A percentile compares a stretch with the other conserved stretches of the same genome.
These are phyloP conservation scores for Drosophila anomalata DNA, from an alignment of 2,888 invertebrate genomes.

Conservation along the genomic window DNA sequence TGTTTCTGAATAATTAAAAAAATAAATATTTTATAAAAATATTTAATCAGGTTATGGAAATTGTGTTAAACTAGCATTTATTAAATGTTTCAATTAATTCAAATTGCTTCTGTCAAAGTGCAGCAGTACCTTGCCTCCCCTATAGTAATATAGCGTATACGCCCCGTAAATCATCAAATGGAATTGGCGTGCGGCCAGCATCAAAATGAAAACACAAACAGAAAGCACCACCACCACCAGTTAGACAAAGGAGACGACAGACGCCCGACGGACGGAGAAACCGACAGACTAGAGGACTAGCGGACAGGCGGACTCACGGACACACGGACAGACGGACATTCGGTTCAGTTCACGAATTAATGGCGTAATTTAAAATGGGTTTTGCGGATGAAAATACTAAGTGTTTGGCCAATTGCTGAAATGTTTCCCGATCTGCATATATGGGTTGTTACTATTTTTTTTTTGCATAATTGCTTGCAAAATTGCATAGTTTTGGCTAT, in stretches of 20 bases:
- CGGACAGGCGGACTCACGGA: slow-evolving; percentile 40
- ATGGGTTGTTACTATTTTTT: neutral
- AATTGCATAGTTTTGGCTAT: slow-evolving; percentile 37
- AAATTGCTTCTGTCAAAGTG: neutral
- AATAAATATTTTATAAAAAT: neutral
- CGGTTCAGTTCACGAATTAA: slow-evolving; percentile 63
- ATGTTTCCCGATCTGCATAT: slow-evolving; percentile 28
- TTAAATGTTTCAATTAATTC: neutral
- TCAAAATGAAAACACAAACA: slow-evolving; percentile 59
- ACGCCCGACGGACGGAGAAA: slow-evolving; percentile 27
- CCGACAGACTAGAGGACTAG: too few relatives aligned
- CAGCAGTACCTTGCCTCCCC: neutral
- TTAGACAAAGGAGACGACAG: slow-evolving; percentile 59
- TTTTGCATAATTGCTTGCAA: slow-evolving; percentile 10
- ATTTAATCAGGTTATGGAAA: too few relatives aligned
- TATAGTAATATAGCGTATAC: slow-evolving; percentile 45
- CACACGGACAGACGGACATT: slow-evolving; percentile 40
- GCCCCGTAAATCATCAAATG: slow-evolving; percentile 59
- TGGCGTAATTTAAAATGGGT: slow-evolving; percentile 65
- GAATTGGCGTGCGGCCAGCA: slow-evolving; percentile 65
- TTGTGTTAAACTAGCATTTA: too few relatives aligned
- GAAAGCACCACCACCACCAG: slow-evolving; percentile 62
- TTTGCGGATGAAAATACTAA: slow-evolving; percentile 41
- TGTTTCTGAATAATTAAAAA: too few relatives aligned
- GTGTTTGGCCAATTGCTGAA: slow-evolving; percentile 45